Evolutionary conservation across 2,113 vertebrate species (phyloP).

Genomic region (Heterotis niloticus): DNA sequence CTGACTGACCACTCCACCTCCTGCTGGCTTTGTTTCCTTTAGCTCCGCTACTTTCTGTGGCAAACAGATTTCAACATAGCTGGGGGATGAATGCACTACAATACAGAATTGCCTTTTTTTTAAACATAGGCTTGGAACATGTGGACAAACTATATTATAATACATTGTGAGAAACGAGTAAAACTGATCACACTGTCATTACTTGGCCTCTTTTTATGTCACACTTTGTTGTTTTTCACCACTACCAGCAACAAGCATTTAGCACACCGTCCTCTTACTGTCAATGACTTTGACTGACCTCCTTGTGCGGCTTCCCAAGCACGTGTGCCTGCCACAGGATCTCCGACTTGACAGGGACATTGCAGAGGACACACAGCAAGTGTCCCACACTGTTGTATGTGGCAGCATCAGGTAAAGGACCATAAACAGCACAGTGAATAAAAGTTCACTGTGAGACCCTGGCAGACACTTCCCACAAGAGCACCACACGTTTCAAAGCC

Average conservation of each 20-base stretch:
- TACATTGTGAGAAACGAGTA: not conserved
- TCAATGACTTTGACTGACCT: constrained; percentile 51
- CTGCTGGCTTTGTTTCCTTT: constrained; percentile 62
- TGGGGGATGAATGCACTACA: not conserved
- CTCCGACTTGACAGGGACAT: constrained; percentile 77
- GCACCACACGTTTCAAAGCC: too few relatives aligned
- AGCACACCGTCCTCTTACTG: not conserved
- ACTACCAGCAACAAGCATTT: not conserved
- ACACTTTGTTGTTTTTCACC: not conserved
- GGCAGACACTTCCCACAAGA: too few relatives aligned
- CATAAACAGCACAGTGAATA: not conserved
- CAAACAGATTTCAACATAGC: constrained; percentile 10
- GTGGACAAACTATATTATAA: too few relatives aligned
- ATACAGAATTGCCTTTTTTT: not conserved
- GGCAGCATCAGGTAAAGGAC: constrained; percentile 44
- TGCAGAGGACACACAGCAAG: constrained; percentile 80
- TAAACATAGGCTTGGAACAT: too few relatives aligned
- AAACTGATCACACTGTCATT: not conserved
- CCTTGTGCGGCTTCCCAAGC: constrained; percentile 86
- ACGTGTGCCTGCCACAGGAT: constrained; percentile 87
- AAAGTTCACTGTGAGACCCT: too few relatives aligned
- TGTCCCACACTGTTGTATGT: constrained; percentile 86
- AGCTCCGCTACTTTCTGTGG: constrained; percentile 68
- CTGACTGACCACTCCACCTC: constrained; percentile 35
- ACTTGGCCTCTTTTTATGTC: too few relatives aligned